These are phyloP conservation scores for Cacoxenus indagator DNA, from an alignment of 2,888 invertebrate genomes.

Conservation along the genomic window DNA sequence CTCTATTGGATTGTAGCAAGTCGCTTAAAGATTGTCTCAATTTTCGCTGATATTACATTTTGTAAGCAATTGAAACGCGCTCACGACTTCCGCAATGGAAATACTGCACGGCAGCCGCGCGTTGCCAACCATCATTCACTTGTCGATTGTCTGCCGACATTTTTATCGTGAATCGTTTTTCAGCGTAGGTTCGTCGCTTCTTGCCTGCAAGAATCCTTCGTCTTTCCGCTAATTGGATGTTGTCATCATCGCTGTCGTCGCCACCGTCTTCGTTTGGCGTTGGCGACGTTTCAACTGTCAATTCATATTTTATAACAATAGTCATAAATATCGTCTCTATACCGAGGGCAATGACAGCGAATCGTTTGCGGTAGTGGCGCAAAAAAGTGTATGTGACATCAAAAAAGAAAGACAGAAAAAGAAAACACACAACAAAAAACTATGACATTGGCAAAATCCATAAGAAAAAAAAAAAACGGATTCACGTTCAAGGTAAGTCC, in stretches of 20 bases:
- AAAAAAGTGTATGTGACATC: neutral
- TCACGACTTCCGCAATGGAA: slow-evolving; percentile 28
- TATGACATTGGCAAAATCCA: slow-evolving; percentile 44
- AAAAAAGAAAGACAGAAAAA: slow-evolving; percentile 27
- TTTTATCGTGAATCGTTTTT: slow-evolving; percentile 65
- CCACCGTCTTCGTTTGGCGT: slow-evolving; percentile 28
- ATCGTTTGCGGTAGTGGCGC: slow-evolving; percentile 29
- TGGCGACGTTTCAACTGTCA: slow-evolving; percentile 61
- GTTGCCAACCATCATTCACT: too few relatives aligned
- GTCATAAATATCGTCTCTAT: slow-evolving; percentile 64
- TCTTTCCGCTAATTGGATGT: slow-evolving; percentile 63
- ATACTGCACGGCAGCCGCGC: slow-evolving; percentile 27
- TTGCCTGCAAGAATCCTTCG: slow-evolving; percentile 20
- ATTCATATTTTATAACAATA: slow-evolving; percentile 68
- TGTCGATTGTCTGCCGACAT: slow-evolving; percentile 67
- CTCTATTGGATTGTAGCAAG: too few relatives aligned
- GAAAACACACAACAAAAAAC: slow-evolving; percentile 42
- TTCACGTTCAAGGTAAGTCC: slow-evolving; percentile 33
- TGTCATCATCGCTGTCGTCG: slow-evolving; percentile 40
- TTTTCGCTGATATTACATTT: slow-evolving; percentile 62
- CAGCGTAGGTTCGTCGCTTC: neutral
- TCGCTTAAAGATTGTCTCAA: too few relatives aligned
- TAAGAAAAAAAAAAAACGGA: slow-evolving; percentile 5
- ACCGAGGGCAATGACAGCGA: slow-evolving; percentile 54
- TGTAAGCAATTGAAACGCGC: slow-evolving; percentile 52